Evolutionary conservation across 2,888 invertebrate genomes (phyloP).

Genomic region (Heteropelma amictum): DNA sequence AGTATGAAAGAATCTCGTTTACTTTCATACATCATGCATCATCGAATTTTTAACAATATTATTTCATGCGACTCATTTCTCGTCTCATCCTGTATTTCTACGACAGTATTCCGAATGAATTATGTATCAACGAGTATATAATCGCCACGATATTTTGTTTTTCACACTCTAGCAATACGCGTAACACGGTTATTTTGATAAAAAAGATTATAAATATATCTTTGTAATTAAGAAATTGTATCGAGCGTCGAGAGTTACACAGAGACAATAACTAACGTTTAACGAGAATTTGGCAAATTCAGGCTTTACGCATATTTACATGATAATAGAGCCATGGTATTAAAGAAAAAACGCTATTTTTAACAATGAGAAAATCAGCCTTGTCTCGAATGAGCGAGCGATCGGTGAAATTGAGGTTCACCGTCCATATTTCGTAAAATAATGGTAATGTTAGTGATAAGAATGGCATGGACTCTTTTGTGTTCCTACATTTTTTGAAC

Average conservation of each 20-base stretch:
- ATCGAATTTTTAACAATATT: too few species aligned
- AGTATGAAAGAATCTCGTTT: neutral
- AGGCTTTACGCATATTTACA: neutral
- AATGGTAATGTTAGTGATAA: constrained; percentile 11
- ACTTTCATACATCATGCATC: neutral
- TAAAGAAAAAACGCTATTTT: neutral
- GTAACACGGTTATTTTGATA: too few species aligned
- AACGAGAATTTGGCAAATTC: neutral
- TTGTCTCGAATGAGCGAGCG: constrained; percentile 29
- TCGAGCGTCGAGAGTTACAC: neutral
- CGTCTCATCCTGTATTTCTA: too few species aligned
- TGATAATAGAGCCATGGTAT: neutral
- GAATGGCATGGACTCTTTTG: constrained; percentile 19
- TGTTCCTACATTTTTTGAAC: constrained; percentile 5
- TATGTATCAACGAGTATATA: too few species aligned
- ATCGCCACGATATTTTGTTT: too few species aligned
- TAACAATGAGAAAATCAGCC: constrained; percentile 41
- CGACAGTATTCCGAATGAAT: neutral
- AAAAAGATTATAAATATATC: too few species aligned
- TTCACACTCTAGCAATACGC: too few species aligned
- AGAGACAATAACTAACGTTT: neutral
- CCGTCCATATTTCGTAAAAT: constrained; percentile 3
- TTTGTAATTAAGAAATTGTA: neutral
- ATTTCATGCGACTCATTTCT: too few species aligned
- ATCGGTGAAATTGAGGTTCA: constrained; percentile 27